These are phyloP conservation scores for Nasonia oneida DNA, from an alignment of 2,888 invertebrate species.

Conservation along the genomic window DNA sequence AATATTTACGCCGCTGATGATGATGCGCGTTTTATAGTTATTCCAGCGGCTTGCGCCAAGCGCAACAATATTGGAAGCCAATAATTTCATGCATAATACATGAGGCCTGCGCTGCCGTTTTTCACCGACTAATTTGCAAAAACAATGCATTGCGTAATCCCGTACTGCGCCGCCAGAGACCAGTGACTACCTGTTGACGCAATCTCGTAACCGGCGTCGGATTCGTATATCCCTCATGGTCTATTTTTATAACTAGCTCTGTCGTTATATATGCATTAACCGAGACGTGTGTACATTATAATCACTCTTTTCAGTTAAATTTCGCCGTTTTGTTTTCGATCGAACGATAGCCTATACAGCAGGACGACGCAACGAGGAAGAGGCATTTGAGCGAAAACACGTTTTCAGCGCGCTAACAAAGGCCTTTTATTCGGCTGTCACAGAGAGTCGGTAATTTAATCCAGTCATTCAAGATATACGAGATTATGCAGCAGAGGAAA, in stretches of 20 bases:
- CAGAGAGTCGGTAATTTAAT: background rate
- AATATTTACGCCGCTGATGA: background rate
- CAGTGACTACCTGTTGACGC: background rate
- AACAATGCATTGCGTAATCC: background rate
- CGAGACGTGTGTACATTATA: background rate
- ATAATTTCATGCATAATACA: background rate
- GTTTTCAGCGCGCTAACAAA: background rate
- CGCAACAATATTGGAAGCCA: background rate
- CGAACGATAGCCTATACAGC: background rate
- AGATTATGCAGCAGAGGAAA: constrained; percentile 33
- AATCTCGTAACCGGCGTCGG: background rate
- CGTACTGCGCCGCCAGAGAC: background rate
- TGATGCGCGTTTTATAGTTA: background rate
- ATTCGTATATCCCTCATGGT: background rate
- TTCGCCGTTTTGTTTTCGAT: background rate
- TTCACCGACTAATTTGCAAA: background rate
- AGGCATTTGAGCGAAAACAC: background rate
- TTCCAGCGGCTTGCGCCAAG: background rate
- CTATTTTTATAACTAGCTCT: no score
- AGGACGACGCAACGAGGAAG: background rate
- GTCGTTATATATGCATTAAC: no score
- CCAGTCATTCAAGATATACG: constrained; percentile 22
- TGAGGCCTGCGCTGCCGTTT: background rate
- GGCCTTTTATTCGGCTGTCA: background rate
- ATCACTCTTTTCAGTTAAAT: background rate